Base-by-base conservation (phyloP, 2,888 invertebrate genomes). In the Pristionchus japonicus region DNA sequence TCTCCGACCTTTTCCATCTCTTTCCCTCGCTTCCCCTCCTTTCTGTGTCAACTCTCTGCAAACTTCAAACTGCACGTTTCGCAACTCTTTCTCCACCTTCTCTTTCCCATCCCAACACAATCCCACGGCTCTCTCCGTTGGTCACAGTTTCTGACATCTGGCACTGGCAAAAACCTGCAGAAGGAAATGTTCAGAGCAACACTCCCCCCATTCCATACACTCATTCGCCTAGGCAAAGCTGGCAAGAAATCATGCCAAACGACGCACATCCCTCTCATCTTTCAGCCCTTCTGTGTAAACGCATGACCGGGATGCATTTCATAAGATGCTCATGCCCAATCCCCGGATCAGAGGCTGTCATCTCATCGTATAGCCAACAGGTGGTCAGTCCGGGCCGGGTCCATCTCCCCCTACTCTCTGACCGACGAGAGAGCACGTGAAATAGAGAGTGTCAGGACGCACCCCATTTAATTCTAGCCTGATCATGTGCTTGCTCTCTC, bases 1-100 rank as follows among this genome's bases (percentile, higher is more conserved):
- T 52, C 37, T 17, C 7, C 70, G 37, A 20, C 70, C 70, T 70
- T 40, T 70, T 70, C 70, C 70, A 70, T 70, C 70, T 37, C 70
- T 64, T 34, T 57, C n/a, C n/a, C n/a, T n/a, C n/a, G n/a, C n/a
- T n/a, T 43, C 43, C 40, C 43, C 2, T 0, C 27, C 43, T 40
- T 43, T 47, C 77, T 77, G 40, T 77, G 43, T 47, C 77, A 77
- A 40, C 77, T 47, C 77, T 77, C 77, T 47, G 40, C 77, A 77
- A 77, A n/a, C 77, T 27, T 27, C 77, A 77, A 77, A 77, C 43
- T 77, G 77, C 77, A 77, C 43, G 20, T 70, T 70, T 70, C 70
- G 70, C 70, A 70, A 70, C 70, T 70, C 64, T 70, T 64, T 31
- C 64, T 31, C 15, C 43, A n/a, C 2, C 74, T 43, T 43, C 43